Percentiles rank a stretch among this genome's conserved stretches.
Conservation (phyloP, 2,797 vertebrate species). For the Dipus sagitta region DNA sequence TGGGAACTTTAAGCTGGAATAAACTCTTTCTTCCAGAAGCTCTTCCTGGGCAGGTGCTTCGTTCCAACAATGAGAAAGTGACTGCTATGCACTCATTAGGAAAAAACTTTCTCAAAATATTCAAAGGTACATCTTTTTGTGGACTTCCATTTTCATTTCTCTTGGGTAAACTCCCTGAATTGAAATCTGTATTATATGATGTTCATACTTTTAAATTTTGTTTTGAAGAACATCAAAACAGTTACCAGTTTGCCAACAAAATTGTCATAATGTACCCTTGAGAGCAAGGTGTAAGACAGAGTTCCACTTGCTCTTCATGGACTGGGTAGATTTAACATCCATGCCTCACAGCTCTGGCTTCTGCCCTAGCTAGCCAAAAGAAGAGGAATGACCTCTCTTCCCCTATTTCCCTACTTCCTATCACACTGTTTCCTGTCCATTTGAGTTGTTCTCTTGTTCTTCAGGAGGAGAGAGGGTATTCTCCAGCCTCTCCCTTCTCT, state of each 20-base stretch:
- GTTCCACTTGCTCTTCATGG: background rate
- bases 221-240: background rate
- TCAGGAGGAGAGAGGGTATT: background rate
- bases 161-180: conserved; percentile 23
- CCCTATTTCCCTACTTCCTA: background rate
- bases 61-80: too few relatives aligned
- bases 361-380: background rate
- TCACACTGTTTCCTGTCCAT: background rate
- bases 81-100: background rate
- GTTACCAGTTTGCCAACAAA: background rate
- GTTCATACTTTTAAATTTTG: conserved; percentile 29
- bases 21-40: too few relatives aligned
- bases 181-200: conserved; percentile 19
- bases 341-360: background rate
- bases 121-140: background rate
- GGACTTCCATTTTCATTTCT: conserved; percentile 7
- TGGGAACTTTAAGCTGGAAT: too few relatives aligned
- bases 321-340: background rate
- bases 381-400: background rate
- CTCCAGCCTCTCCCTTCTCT: background rate
- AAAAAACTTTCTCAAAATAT: background rate
- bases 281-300: background rate
- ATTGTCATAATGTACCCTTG: background rate
- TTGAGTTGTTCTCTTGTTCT: background rate
- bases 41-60: too few relatives aligned